Evolutionary conservation across 2,113 vertebrate genomes (phyloP), one percentile per base, ranked within the genome.

Genomic region (Gracilinanus agilis): DNA sequence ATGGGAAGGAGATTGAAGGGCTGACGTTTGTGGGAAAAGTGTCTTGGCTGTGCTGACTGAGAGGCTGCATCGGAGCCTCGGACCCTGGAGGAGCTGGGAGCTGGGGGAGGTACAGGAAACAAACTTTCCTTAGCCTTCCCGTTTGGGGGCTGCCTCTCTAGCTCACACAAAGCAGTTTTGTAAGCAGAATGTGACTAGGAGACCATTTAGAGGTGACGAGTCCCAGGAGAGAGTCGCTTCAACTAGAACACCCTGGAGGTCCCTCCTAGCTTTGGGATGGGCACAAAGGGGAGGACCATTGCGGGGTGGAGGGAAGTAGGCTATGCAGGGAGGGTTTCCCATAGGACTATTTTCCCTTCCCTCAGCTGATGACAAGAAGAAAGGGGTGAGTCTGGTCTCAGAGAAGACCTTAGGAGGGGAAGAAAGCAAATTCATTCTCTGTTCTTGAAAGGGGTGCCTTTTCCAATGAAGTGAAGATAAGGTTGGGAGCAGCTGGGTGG

Each of bases 1-100:
- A 89, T 93, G 44, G 83, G 90, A 53, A 88, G 89, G 54, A 13
- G 93, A 88, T 0, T 83, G 96, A 75, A 56, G 96, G n/a, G 94
- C 97, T 44, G 97, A 97, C 97, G 95, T 94, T 95, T 93, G 53
- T 25, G 93, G 92, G 89, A 54, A 97, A 97, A 97, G 96, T 93
- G 96, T 96, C 97, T 98, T 94, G 96, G 95, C 96, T 92, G 44
- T 0, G 10, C 83, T 89, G 67, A 90, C 92, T 0, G 6, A 53
- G 24, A 13, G 91, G n/a, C 11, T 6, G 54, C 0, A 0, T 2
- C 6, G 44, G 13, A 3, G 11, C 54, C 0, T 0, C 54, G 44
- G 61, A 44, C 83, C 67, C 61, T 40, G 54, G 67, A 88, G 54
- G 34, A 54, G 3, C 89, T 44, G 61, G 53, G 44, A n/a, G 44